These are phyloP conservation scores for Danionella dracula DNA, from an alignment of 2,797 vertebrate genomes.

Conservation along the genomic window DNA sequence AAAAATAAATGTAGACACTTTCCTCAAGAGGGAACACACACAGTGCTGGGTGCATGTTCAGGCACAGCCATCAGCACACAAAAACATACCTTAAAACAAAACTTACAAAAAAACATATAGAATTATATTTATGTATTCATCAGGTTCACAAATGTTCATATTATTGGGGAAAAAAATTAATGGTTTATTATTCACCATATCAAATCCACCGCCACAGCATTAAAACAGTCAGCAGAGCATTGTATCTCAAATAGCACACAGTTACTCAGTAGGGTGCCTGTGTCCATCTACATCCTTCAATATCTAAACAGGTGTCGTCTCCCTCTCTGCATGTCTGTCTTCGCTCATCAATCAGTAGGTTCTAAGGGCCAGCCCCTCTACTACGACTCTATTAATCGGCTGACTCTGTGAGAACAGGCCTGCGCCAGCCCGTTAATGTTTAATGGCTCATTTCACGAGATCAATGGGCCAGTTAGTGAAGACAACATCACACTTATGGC, in stretches of 20 bases:
- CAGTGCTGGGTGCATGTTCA: not conserved
- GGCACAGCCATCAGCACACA: too few species aligned
- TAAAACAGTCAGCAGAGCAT: constrained; percentile 33
- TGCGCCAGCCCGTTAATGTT: constrained; percentile 60
- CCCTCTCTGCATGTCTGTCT: not conserved
- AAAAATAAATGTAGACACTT: not conserved
- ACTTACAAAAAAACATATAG: not conserved
- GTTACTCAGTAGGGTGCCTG: constrained; percentile 59
- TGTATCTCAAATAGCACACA: constrained; percentile 64
- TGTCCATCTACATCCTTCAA: constrained; percentile 55
- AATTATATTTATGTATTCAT: not conserved
- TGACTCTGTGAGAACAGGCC: constrained; percentile 44
- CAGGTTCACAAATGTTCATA: not conserved
- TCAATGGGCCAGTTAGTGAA: constrained; percentile 63
- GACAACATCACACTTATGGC: constrained; percentile 46
- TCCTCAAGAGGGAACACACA: constrained; percentile 10
- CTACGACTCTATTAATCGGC: constrained; percentile 55
- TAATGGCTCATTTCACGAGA: constrained; percentile 58
- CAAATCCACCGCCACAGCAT: constrained; percentile 10
- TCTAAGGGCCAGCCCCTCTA: constrained; percentile 50
- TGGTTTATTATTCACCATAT: constrained; percentile 21
- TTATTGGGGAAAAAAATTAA: too few species aligned
- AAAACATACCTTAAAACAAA: not conserved
- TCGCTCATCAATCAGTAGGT: constrained; percentile 53
- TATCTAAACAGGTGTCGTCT: constrained; percentile 59